Evolutionary conservation across 2,888 invertebrate species (phyloP).

Genomic region (Candidula unifasciata): DNA sequence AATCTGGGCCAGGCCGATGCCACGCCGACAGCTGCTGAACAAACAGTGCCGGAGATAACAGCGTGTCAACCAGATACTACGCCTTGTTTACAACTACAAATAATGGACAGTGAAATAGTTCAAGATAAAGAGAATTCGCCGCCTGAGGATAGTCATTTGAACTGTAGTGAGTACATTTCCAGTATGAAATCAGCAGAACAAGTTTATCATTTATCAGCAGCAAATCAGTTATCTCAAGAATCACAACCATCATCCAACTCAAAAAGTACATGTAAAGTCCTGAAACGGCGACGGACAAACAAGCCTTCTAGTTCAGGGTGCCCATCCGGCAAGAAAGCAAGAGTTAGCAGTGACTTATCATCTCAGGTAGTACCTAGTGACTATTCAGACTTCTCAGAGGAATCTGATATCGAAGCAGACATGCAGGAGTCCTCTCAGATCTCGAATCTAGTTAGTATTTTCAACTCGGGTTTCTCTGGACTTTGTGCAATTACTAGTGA

Average conservation of each 20-base stretch:
- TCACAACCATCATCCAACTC: background rate
- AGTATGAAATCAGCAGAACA: background rate
- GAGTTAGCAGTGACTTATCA: conserved; percentile 4
- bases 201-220: background rate
- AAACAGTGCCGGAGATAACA: conserved; percentile 12
- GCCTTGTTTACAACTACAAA: background rate
- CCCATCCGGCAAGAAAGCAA: conserved; percentile 47
- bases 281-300: conserved; percentile 50
- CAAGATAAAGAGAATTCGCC: conserved; percentile 57
- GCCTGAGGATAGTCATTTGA: conserved; percentile 40
- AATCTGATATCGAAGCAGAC: background rate
- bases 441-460: conserved; percentile 71
- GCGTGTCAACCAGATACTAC: background rate
- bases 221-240: conserved; percentile 21
- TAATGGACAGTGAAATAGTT: background rate
- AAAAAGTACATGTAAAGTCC: conserved; percentile 38
- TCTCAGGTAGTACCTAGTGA: background rate
- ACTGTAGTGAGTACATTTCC: conserved; percentile 20
- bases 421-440: conserved; percentile 68
- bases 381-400: conserved; percentile 24
- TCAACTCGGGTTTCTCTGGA: conserved; percentile 73
- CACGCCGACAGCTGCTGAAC: conserved; percentile 39
- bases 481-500: conserved; percentile 55
- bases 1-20: conserved; percentile 52
- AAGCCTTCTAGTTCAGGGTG: conserved; percentile 1